These are phyloP conservation scores for Tragelaphus imberbis DNA, from an alignment of 2,113 vertebrate species.

Conservation along the genomic window DNA sequence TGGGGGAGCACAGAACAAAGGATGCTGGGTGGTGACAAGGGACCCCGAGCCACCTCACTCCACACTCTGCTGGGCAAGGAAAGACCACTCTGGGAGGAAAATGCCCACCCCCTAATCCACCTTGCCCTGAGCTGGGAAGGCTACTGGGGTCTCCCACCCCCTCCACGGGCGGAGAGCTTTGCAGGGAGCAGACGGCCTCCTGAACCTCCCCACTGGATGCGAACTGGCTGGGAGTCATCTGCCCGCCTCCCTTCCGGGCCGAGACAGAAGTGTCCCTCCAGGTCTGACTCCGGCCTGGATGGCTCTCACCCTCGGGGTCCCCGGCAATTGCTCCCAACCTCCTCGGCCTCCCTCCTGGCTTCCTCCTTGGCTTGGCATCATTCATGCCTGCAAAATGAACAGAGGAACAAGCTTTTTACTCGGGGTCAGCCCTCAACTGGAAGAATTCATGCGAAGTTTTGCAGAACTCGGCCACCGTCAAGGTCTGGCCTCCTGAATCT, in stretches of 20 bases:
- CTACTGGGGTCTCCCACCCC: not conserved
- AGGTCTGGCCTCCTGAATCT: not conserved
- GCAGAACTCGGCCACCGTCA: not conserved
- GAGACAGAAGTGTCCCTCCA: not conserved
- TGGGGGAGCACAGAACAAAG: too few species aligned
- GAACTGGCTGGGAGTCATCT: not conserved
- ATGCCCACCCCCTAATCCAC: not conserved
- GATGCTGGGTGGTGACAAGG: not conserved
- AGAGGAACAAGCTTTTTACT: fast-evolving
- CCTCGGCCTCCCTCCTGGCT: fast-evolving
- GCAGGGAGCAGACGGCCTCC: not conserved
- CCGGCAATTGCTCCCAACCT: not conserved
- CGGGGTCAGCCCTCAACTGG: not conserved
- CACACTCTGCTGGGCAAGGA: fast-evolving
- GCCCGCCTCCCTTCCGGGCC: not conserved
- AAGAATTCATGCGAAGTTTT: not conserved
- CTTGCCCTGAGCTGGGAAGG: not conserved
- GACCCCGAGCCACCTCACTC: not conserved
- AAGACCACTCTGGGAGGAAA: constrained; percentile 20
- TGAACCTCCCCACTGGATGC: not conserved
- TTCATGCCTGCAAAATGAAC: not conserved
- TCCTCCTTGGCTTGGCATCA: not conserved
- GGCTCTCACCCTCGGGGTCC: not conserved
- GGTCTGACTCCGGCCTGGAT: not conserved
- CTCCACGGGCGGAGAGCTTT: not conserved